Evolutionary conservation across 2,797 vertebrate species (phyloP), one percentile per base, ranked within the genome.

Genomic region (Eurystomus glaucurus): DNA sequence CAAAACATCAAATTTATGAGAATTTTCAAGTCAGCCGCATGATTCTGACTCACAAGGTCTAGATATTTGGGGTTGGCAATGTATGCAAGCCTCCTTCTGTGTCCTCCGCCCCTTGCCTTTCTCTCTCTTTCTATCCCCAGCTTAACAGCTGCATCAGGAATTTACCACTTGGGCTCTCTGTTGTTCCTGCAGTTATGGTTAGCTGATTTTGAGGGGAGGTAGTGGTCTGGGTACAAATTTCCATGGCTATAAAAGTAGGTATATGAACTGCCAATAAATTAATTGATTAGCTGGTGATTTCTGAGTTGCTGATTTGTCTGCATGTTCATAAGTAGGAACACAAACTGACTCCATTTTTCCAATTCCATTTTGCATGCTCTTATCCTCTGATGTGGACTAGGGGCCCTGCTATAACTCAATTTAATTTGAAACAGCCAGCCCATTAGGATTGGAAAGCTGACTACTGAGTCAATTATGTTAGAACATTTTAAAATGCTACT

Each of bases 361-460:
- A 83, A 39, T 90, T 91, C 83, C 93, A 58, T 92, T 96, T 93
- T 96, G 57, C 66, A 70, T 43, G 80, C 41, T 85, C 28, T 52
- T 71, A 31, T 33, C 64, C 45, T 95, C 62, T 96, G 85, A 62
- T 95, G 52, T 60, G 74, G 74, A 57, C 52, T 55, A 37, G 89
- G 10, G 54, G 12, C 75, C 58, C 85, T 26, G 2, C 66, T 64
- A 37, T 79, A 90, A 89, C 41, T 92, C 79, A 88, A 23, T 81
- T 85, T 96, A 92, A 78, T 96, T 95, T 96, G 87, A 97, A 97
- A 89, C 74, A 88, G 71, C 26, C 60, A 68, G 46, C 5, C 15
- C 39, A 71, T 93, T 88, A 91, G 78, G 72, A 22, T 45, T 96
- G 95, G 70, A 96, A 79, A 92, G 54, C 29, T 78, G 60, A 85